phyloP scores from a whole-genome alignment of 1,140 invertebrate species.

The Polypedilum vanderplanki region DNA sequence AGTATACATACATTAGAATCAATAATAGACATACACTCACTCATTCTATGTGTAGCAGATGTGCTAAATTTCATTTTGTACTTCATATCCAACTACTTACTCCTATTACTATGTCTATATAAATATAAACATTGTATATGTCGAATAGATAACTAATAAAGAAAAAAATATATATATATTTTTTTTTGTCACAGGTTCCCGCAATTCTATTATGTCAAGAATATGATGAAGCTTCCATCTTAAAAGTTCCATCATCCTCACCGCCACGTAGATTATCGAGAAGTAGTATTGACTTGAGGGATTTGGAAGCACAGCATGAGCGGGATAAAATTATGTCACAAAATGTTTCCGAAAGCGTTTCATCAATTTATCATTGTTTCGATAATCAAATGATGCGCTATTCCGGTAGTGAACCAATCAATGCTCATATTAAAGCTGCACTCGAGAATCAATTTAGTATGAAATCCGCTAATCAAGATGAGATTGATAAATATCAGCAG shows the following conservation, averaged over 20 bases:
- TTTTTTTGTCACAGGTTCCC: neutral
- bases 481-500: neutral
- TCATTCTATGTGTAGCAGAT: too few species aligned
- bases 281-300: slow-evolving; percentile 43
- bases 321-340: slow-evolving; percentile 23
- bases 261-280: slow-evolving; percentile 42
- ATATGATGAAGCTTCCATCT: slow-evolving; percentile 40
- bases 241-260: slow-evolving; percentile 39
- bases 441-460: slow-evolving; percentile 12
- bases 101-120: too few species aligned
- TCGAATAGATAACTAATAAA: neutral
- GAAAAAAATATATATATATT: neutral
- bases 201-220: slow-evolving; percentile 34
- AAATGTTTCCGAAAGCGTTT: slow-evolving; percentile 26
- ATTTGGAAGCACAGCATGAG: slow-evolving; percentile 40
- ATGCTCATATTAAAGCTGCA: neutral
- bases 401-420: slow-evolving; percentile 15
- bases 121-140: too few species aligned
- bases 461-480: neutral
- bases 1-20: too few species aligned
- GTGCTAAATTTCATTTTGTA: too few species aligned
- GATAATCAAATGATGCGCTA: neutral
- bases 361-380: slow-evolving; percentile 21
- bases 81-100: too few species aligned
- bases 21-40: too few species aligned